Base-by-base conservation (phyloP, 2,113 vertebrate species). In the Syrrhaptes paradoxus region DNA sequence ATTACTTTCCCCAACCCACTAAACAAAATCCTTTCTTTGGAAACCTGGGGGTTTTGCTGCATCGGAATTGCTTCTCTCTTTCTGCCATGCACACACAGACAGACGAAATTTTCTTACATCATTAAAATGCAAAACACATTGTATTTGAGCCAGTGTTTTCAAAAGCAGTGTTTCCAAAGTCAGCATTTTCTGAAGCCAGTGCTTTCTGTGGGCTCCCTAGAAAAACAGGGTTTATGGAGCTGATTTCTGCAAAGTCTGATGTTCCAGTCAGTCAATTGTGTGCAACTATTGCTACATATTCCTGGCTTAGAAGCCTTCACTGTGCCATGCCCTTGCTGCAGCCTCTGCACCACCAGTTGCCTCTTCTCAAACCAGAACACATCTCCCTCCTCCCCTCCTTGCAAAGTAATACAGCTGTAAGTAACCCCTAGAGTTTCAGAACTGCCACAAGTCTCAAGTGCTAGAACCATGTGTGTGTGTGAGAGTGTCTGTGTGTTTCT, bases 241-340 rank as follows among this genome's bases (percentile, higher is more conserved):
- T 4, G 8, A 90, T 70, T 91, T 93, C 52, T 95, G 82, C 73
- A 89, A 75, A 94, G 83, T 52, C 83, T 89, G 75, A 86, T 72
- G 36, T 75, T 90, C 67, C 51, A 74, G 75, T 74, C 59, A 71
- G n/a, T 49, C 87, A 76, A 0, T 28, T 59, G 32, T 11, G 74
- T 71, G 45, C 24, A 91, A 46, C 49, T 51, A 24, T 66, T 72
- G 58, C 54, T 46, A 59, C 13, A 19, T 29, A 48, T n/a, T 72
- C 31, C 32, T 55, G 32, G n/a, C 18, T 65, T 62, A 49, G 46
- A 66, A 93, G 34, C 15, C 61, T 81, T 68, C 38, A 4, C 48
- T 51, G 36, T 84, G 52, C 46, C 68, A 48, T 48, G 45, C 46
- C 19, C 52, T 59, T 0, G 0, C 38, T 81, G 68, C 68, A 78